Conservation (phyloP, 2,888 invertebrate genomes). For the Dolichopus griseipennis region DNA sequence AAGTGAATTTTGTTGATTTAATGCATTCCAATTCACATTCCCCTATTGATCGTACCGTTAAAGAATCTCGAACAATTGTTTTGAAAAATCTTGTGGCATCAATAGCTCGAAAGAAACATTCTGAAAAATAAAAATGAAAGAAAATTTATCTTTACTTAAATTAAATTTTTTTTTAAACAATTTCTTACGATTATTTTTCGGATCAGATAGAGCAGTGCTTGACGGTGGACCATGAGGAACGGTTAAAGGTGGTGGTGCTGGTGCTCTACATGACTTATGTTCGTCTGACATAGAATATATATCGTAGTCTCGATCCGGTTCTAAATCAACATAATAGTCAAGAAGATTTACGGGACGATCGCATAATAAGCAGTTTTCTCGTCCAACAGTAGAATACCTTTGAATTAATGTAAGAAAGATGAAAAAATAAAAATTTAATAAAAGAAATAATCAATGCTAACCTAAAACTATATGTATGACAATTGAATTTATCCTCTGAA, state of each 20-base stretch:
- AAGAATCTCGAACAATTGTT: constrained; percentile 54
- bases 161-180: not conserved
- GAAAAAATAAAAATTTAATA: constrained; percentile 7
- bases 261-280: constrained; percentile 44
- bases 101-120: constrained; percentile 75
- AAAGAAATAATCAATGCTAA: constrained; percentile 13
- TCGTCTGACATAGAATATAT: constrained; percentile 66
- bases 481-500: constrained; percentile 59
- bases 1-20: constrained; percentile 62
- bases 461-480: constrained; percentile 71
- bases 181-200: constrained; percentile 33
- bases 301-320: constrained; percentile 67
- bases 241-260: constrained; percentile 23
- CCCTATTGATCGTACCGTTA: constrained; percentile 60
- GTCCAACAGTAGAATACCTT: constrained; percentile 39
- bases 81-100: constrained; percentile 62
- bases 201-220: constrained; percentile 42
- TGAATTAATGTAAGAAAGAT: constrained; percentile 12
- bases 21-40: constrained; percentile 76
- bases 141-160: not conserved
- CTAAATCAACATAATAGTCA: constrained; percentile 63
- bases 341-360: constrained; percentile 60
- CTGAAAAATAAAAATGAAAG: constrained; percentile 42
- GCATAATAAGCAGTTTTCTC: constrained; percentile 69
- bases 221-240: constrained; percentile 28